A percentile compares a stretch with the other conserved stretches of the same genome.
phyloP scores from a whole-genome alignment of 2,797 vertebrate species.

The Crenuchus spilurus region DNA sequence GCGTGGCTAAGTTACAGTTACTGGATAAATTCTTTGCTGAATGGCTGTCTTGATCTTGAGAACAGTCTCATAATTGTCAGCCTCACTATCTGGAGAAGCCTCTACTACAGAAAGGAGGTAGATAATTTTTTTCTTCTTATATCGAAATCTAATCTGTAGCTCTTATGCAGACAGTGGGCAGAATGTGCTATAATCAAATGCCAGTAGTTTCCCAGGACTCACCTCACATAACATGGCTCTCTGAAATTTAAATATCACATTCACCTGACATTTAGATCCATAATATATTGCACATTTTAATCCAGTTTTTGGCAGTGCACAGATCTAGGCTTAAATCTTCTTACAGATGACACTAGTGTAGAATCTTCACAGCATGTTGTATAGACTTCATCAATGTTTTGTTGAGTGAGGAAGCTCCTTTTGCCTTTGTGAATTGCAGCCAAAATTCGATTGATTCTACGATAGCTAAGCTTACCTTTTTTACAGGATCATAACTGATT shows the following conservation, averaged over 20 bases:
- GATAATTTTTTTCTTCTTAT: constrained; percentile 20
- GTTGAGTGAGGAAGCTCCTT: background rate
- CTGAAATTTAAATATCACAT: constrained; percentile 6
- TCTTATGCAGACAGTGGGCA: background rate
- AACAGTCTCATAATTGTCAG: constrained; percentile 12
- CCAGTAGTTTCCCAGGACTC: constrained; percentile 24
- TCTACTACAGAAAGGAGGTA: background rate
- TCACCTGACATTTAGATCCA: constrained; percentile 20
- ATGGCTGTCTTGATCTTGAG: constrained; percentile 9
- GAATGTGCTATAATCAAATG: constrained; percentile 14
- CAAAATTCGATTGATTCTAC: constrained; percentile 4
- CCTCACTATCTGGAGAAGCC: background rate
- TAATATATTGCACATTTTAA: constrained; percentile 4
- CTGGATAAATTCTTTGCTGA: background rate
- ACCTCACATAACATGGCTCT: background rate
- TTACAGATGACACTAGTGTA: background rate
- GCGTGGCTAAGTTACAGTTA: background rate
- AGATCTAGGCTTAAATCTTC: background rate
- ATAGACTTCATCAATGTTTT: background rate
- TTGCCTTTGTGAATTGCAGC: background rate
- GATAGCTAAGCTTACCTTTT: too few species aligned
- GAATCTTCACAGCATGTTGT: background rate
- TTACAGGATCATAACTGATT: too few species aligned
- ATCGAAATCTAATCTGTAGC: constrained; percentile 22
- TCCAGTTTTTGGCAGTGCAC: background rate